phyloP scores from a whole-genome alignment of 2,113 vertebrate species.

The Proteles cristata region DNA sequence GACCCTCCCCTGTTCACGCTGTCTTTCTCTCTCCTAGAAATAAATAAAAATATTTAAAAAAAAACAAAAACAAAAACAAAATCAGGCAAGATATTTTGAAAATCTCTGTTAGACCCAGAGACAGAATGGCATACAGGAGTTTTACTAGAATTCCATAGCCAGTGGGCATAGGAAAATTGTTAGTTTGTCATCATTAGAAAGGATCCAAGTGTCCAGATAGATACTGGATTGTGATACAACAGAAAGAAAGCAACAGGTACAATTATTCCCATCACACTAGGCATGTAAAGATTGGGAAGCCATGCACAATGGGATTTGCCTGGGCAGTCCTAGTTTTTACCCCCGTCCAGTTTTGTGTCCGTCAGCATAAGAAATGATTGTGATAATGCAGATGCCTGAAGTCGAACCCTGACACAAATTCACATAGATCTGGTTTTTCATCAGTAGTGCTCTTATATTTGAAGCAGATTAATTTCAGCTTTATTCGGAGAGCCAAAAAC shows the following conservation, averaged over 20 bases:
- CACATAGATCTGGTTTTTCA: not conserved
- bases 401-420: not conserved
- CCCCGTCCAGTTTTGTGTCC: not conserved
- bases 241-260: not conserved
- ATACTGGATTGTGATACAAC: not conserved
- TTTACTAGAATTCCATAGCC: not conserved
- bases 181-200: not conserved
- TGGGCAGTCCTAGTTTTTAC: not conserved
- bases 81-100: not conserved
- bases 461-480: not conserved
- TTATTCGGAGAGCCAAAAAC: not conserved
- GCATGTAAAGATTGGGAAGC: not conserved
- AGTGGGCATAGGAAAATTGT: not conserved
- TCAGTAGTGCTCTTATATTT: not conserved
- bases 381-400: not conserved
- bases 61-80: too few relatives aligned
- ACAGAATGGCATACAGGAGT: not conserved
- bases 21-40: too few relatives aligned
- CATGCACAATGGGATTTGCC: not conserved
- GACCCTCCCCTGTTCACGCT: too few relatives aligned
- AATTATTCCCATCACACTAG: not conserved
- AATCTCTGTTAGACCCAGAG: not conserved
- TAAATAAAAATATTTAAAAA: too few relatives aligned
- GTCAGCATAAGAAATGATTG: not conserved
- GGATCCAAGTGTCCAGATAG: not conserved